Conservation (phyloP, 2,113 vertebrate genomes). For the Tylochromis polylepis region DNA sequence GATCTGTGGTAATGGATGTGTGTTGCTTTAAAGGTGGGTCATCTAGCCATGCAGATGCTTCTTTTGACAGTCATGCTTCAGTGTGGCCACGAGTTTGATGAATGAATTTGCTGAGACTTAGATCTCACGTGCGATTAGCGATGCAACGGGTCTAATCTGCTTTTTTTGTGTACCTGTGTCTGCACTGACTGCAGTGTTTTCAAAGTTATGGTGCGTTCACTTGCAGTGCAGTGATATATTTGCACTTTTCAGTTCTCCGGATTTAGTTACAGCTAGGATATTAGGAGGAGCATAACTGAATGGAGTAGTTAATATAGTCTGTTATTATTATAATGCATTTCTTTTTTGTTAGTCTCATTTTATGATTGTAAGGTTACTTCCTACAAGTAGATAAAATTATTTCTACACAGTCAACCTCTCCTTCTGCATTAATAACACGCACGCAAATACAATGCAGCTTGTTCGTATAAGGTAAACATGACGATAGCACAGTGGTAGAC, state of each 20-base stretch:
- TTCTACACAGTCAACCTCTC: background rate
- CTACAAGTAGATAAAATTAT: background rate
- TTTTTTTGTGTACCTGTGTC: background rate
- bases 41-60: background rate
- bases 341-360: no score
- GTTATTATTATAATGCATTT: background rate
- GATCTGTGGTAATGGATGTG: background rate
- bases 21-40: background rate
- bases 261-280: background rate
- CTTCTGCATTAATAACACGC: background rate
- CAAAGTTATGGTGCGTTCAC: no score
- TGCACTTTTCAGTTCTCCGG: accelerated
- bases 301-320: accelerated
- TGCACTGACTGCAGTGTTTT: background rate
- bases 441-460: background rate
- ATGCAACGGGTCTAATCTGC: no score
- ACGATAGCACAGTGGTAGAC: background rate
- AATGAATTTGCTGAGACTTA: background rate
- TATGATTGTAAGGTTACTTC: background rate
- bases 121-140: no score
- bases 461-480: background rate
- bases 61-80: background rate
- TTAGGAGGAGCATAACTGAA: background rate
- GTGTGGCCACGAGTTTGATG: accelerated
- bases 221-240: no score